phyloP scores from a whole-genome alignment of 2,888 invertebrate genomes.

The Oscheius myriophilus region DNA sequence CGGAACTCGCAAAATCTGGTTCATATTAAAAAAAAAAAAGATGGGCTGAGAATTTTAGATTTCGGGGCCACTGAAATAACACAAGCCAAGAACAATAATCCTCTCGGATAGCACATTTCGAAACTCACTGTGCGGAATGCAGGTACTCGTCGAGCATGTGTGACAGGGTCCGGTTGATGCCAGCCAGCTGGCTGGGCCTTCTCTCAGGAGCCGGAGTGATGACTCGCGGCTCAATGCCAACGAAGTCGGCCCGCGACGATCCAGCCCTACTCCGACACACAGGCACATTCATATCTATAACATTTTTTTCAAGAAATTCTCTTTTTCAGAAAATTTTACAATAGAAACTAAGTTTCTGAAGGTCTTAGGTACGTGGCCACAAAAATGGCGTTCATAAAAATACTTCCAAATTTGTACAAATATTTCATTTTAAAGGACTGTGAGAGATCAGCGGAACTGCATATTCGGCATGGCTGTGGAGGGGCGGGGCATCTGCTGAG shows the following conservation, averaged over 20 bases:
- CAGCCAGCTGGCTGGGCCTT: conserved; percentile 21
- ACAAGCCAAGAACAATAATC: no score
- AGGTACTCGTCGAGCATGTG: no score
- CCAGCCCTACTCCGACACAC: conserved; percentile 22
- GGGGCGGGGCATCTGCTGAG: conserved; percentile 17
- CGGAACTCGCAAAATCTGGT: no score
- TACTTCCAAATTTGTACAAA: no score
- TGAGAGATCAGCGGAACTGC: conserved; percentile 2
- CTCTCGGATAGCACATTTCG: no score
- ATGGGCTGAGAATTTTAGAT: no score
- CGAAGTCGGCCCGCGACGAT: conserved; percentile 37
- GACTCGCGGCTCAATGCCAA: conserved; percentile 32
- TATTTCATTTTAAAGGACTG: not conserved
- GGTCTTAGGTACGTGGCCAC: no score
- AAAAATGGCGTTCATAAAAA: no score
- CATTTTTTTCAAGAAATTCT: no score
- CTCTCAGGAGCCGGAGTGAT: conserved; percentile 12
- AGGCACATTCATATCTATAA: conserved; percentile 7
- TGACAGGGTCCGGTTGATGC: not conserved
- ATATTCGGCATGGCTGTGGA: conserved; percentile 1
- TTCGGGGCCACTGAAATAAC: no score
- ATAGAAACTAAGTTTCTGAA: not conserved
- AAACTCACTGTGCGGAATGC: no score
- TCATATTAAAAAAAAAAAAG: no score
- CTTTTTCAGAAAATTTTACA: not conserved